A percentile compares a stretch with the other conserved stretches of the same genome.
These are phyloP conservation scores for Physella acuta DNA, from an alignment of 1,140 invertebrate genomes.

Conservation along the genomic window DNA sequence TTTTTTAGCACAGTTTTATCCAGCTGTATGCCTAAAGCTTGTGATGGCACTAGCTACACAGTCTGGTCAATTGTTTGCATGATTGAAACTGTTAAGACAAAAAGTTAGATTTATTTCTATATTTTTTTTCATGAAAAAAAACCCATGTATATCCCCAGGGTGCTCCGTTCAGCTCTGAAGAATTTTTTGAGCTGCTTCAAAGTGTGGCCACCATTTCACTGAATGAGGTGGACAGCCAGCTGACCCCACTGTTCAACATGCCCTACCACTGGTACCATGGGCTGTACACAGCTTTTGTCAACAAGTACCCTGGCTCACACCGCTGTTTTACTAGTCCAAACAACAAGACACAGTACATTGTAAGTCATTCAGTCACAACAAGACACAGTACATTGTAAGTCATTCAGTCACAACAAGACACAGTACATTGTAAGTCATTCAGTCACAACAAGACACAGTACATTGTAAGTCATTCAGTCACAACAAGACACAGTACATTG, in stretches of 20 bases:
- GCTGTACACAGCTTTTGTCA: constrained; percentile 67
- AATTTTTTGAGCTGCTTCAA: constrained; percentile 70
- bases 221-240: constrained; percentile 66
- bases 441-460: no score
- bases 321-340: constrained; percentile 23
- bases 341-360: constrained; percentile 18
- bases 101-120: neutral
- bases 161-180: constrained; percentile 64
- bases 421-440: no score
- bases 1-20: constrained; percentile 11
- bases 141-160: constrained; percentile 28
- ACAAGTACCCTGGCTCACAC: constrained; percentile 64
- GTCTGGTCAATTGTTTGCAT: constrained; percentile 26
- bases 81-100: neutral
- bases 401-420: no score
- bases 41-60: constrained; percentile 27
- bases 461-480: no score
- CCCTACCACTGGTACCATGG: constrained; percentile 71
- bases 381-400: no score
- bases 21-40: constrained; percentile 12
- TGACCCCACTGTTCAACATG: constrained; percentile 68
- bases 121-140: neutral
- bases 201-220: constrained; percentile 67
- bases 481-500: no score
- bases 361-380: no score